Base-by-base conservation (phyloP, 2,113 vertebrate species). In the Mus pahari region DNA sequence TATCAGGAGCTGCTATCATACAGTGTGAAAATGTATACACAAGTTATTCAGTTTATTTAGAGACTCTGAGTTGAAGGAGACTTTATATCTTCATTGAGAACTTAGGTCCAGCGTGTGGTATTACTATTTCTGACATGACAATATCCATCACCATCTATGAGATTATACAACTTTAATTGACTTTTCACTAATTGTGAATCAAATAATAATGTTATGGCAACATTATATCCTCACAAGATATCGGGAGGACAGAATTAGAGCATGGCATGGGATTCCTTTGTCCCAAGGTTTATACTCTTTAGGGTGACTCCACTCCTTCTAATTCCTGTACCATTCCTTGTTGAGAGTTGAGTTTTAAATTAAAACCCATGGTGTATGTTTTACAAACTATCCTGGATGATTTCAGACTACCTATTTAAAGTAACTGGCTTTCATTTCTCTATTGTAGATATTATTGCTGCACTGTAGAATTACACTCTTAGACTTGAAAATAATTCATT, bases 381-480 rank as follows among this genome's bases (percentile, higher is more conserved):
- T 36, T 42, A 66, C 42, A 17, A 53, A 20, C 11, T 91, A 45
- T 48, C 94, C 64, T 11, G 4, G 81, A 6, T 58, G 70, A 88
- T 17, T 64, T 36, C 28, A 12, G 12, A 82, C 48, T 42, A 68
- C 16, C 22, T 24, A 5, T 13, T 83, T 86, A 17, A 58, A 22
- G 33, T 7, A n/a, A 10, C 1, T 95, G 24, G 28, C 16, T 86
- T 86, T 86, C 42, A 45, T 0, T 24, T 86, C 90, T 24, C 26
- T 90, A 73, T 42, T 94, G 64, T 95, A 96, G 97, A 78, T 2
- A 95, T 94, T 79, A 4, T 0, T 94, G n/a, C 50, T 93, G 86
- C 42, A 36, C 73, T 78, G 79, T 82, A 9, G 14, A 26, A 2
- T 17, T 89, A 6, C 91, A 55, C 68, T 90, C 33, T 5, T 78